phyloP scores from a whole-genome alignment of 2,797 vertebrate species.

The Acrossocheilus wenchowensis region DNA sequence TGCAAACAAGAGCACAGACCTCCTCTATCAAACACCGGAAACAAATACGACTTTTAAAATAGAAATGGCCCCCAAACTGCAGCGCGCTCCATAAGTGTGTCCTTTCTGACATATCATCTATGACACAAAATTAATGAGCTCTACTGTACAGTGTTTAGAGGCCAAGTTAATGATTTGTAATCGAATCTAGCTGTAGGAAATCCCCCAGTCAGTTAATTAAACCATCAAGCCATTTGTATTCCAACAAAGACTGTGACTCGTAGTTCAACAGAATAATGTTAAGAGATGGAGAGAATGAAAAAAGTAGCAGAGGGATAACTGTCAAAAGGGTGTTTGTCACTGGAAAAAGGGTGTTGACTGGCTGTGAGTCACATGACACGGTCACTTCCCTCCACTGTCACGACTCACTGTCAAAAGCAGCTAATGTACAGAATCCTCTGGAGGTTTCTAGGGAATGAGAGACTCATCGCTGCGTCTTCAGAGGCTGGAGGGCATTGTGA shows the following conservation, averaged over 20 bases:
- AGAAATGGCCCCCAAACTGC: neutral
- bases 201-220: constrained; percentile 23
- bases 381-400: constrained; percentile 21
- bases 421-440: constrained; percentile 1
- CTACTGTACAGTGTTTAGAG: constrained; percentile 19
- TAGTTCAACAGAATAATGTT: neutral
- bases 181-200: constrained; percentile 33
- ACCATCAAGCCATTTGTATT: constrained; percentile 8
- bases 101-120: constrained; percentile 1
- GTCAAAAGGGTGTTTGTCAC: neutral
- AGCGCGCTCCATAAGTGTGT: neutral
- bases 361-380: constrained; percentile 9
- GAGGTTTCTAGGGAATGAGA: neutral
- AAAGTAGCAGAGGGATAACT: neutral
- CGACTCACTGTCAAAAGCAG: neutral
- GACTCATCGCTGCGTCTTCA: neutral
- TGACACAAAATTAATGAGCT: neutral
- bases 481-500: neutral
- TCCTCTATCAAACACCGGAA: neutral
- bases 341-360: constrained; percentile 18
- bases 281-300: constrained; percentile 21
- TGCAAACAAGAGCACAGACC: constrained; percentile 12
- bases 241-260: neutral
- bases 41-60: neutral
- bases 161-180: constrained; percentile 32